Conservation (phyloP, 2,113 vertebrate genomes). For the Zapus hudsonius region DNA sequence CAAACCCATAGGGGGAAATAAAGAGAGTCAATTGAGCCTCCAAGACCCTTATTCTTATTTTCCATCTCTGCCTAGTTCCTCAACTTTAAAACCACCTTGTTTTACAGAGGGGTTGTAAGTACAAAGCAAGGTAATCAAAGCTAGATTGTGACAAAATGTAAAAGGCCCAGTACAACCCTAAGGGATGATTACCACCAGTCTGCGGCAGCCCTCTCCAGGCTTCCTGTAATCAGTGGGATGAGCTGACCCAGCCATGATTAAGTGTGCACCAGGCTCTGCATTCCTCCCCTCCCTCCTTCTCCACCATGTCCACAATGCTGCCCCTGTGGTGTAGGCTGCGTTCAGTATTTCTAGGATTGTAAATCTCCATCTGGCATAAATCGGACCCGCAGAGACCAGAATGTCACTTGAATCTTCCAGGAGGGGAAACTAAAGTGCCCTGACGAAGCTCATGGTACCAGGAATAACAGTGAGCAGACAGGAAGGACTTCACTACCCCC, state of each 20-base stretch:
- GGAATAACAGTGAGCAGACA: rapidly evolving
- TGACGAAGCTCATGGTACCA: rapidly evolving
- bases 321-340: too few species aligned
- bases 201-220: background rate
- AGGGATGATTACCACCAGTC: background rate
- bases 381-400: background rate
- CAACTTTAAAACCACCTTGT: background rate
- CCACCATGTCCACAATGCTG: background rate
- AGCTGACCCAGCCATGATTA: background rate
- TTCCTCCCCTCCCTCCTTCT: background rate
- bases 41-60: background rate
- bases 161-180: background rate
- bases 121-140: slow-evolving; percentile 22
- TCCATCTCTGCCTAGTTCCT: background rate
- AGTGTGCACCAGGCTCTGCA: background rate
- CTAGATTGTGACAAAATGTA: background rate
- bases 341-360: background rate
- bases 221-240: slow-evolving; percentile 11
- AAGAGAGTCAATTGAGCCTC: background rate
- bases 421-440: background rate
- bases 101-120: background rate
- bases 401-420: background rate
- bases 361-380: background rate
- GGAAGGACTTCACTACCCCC: too few species aligned
- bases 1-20: background rate